Evolutionary conservation across 1,140 invertebrate species (phyloP), one percentile per base, ranked within the genome.

Genomic region (Cydia amplana): DNA sequence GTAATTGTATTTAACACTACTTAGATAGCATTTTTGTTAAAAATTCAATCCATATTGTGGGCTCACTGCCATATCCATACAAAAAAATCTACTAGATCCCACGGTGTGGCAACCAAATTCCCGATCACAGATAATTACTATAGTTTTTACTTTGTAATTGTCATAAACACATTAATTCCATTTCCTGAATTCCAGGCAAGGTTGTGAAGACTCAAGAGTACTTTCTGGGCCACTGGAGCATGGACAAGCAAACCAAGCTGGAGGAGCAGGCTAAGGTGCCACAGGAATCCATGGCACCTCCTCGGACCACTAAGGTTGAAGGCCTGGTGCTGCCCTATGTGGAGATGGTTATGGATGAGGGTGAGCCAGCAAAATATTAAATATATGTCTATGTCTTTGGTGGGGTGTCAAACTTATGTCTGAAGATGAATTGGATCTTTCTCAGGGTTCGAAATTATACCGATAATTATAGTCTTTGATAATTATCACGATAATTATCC

Each of bases 271-370:
- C 87, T 25, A 89, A 93, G 55, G 90, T 93, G 40, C 95, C 95
- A 0, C 82, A 90, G n/a, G 90, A 93, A 14, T 81, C 82, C 36
- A 92, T 91, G 72, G 86, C 90, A 28, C 90, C 91, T 74, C 91
- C 92, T 74, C 94, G 93, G 74, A 94, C 88, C n/a, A 96, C 96
- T 74, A 97, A 97, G 93, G 95, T 99, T 55, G 97, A 99, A 85
- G 97, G 97, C 10, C 93, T 97, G 9, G 95, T 95, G 73, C 94
- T 98, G 87, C 97, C 98, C 0, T 97, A 97, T 84, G 94, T 97
- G 23, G 96, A 97, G 93, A 94, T 98, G 82, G 94, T 95, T 82
- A 96, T 97, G 94, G 95, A 93, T 65, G 95, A 96, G 88, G 96
- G 93, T 93, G 81, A 76, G 74, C 60, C 12, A 55, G 51, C 3